These are phyloP conservation scores for Isoperla grammatica DNA, from an alignment of 2,888 invertebrate species.

Conservation along the genomic window DNA sequence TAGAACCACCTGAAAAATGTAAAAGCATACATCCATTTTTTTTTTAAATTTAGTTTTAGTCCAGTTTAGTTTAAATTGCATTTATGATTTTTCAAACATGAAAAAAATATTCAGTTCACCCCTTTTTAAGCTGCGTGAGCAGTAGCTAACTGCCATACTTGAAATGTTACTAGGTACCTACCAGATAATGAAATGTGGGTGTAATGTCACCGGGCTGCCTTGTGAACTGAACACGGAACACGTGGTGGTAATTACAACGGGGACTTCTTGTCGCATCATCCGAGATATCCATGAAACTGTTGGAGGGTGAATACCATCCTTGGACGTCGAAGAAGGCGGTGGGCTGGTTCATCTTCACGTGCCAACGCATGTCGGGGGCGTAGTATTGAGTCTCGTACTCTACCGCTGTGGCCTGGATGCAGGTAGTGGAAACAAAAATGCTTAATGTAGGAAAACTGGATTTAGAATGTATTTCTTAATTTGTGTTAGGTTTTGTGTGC, in stretches of 20 bases:
- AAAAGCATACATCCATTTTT: no score
- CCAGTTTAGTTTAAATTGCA: no score
- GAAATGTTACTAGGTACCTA: no score
- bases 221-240: slow-evolving; percentile 41
- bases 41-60: no score
- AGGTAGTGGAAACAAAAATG: background rate
- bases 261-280: slow-evolving; percentile 35
- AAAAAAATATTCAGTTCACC: no score
- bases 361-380: slow-evolving; percentile 43
- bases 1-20: no score
- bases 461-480: no score
- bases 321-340: slow-evolving; percentile 41
- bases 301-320: slow-evolving; percentile 41
- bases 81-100: no score
- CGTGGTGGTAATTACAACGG: slow-evolving; percentile 39
- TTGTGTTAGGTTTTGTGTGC: no score
- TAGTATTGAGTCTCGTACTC: slow-evolving; percentile 43
- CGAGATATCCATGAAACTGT: slow-evolving; percentile 40
- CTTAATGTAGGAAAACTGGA: background rate
- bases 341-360: slow-evolving; percentile 43
- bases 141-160: no score
- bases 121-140: no score
- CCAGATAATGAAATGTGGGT: slow-evolving; percentile 29
- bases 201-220: slow-evolving; percentile 20
- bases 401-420: slow-evolving; percentile 38